phyloP scores from a whole-genome alignment of 2,888 invertebrate genomes.

The Aromia moschata region DNA sequence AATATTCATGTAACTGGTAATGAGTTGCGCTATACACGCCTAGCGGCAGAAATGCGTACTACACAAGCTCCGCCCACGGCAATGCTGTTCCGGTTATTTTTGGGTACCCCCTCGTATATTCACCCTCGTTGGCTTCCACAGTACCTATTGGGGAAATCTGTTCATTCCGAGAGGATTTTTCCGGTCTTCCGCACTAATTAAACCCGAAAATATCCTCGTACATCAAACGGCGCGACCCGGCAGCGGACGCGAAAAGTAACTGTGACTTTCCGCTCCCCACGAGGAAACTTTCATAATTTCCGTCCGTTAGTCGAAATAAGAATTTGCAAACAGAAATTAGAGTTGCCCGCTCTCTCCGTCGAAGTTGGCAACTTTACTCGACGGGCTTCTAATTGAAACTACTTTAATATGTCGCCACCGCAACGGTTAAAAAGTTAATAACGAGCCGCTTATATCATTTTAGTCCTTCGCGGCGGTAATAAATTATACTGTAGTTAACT shows the following conservation, averaged over 20 bases:
- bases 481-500: no score
- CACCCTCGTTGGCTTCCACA: no score
- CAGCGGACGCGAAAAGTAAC: constrained; percentile 55
- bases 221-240: constrained; percentile 45
- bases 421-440: constrained; percentile 39
- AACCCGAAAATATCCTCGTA: constrained; percentile 41
- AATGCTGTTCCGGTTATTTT: no score
- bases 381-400: constrained; percentile 51
- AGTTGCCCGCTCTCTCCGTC: constrained; percentile 22
- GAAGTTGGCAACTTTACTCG: constrained; percentile 40
- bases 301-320: constrained; percentile 55
- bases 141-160: no score
- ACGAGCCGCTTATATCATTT: no score
- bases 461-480: no score
- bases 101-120: no score
- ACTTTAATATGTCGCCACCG: constrained; percentile 48
- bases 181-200: constrained; percentile 29
- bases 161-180: no score
- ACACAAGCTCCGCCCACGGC: no score
- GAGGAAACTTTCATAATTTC: constrained; percentile 59
- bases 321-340: constrained; percentile 47
- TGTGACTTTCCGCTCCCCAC: constrained; percentile 50
- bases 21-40: no score
- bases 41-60: no score
- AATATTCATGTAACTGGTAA: no score